These are phyloP conservation scores for Agrilus planipennis DNA, from an alignment of 1,140 invertebrate species.

Conservation along the genomic window DNA sequence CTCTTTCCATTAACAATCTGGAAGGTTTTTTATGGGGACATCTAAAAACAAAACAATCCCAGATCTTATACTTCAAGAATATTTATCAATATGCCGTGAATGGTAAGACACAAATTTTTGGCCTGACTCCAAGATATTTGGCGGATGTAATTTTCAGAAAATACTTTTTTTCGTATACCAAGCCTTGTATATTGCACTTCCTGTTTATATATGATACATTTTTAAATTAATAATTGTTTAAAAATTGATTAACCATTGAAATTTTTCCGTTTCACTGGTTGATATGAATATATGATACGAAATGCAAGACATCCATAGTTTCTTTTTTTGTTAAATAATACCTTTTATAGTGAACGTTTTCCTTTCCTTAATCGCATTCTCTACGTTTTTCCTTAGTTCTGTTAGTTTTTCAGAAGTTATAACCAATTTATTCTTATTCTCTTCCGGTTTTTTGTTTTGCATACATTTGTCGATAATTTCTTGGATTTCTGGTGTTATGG, in stretches of 20 bases:
- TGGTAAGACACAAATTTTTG: too few relatives aligned
- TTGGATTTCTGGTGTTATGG: not conserved
- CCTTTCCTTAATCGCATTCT: conserved; percentile 38
- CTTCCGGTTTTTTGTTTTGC: not conserved
- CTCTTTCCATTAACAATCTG: too few relatives aligned
- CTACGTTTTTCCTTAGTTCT: conserved; percentile 35
- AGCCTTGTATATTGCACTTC: not conserved
- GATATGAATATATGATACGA: too few relatives aligned
- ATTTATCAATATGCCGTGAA: too few relatives aligned
- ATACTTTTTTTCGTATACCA: too few relatives aligned
- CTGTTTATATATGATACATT: not conserved
- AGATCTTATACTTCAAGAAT: too few relatives aligned
- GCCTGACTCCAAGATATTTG: too few relatives aligned
- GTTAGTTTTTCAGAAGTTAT: conserved; percentile 38
- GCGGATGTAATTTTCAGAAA: too few relatives aligned
- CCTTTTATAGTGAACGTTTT: conserved; percentile 40
- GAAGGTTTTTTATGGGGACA: too few relatives aligned
- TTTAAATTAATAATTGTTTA: not conserved
- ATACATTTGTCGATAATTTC: not conserved
- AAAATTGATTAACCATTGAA: not conserved
- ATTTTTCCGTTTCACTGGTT: too few relatives aligned
- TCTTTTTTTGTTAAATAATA: conserved; percentile 26
- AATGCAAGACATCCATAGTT: too few relatives aligned
- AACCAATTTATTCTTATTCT: conserved; percentile 20
- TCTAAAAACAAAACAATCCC: too few relatives aligned